Conservation (phyloP, 2,113 vertebrate genomes). For the Leucosticte australis region DNA sequence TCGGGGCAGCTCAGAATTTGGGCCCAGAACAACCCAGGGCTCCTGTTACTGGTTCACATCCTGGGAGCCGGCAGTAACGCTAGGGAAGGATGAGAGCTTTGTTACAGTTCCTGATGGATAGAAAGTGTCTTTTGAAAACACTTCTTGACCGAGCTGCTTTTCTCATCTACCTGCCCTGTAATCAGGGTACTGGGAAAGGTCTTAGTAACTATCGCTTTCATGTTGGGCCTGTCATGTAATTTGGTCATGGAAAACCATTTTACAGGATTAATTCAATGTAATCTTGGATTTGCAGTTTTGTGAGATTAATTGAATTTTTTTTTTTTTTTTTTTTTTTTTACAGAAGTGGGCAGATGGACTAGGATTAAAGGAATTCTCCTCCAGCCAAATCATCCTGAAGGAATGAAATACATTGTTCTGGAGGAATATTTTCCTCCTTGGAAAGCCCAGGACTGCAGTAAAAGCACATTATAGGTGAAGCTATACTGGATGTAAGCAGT, state of each 20-base stretch:
- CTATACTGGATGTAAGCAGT: background rate
- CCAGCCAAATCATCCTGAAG: background rate
- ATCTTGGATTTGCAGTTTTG: background rate
- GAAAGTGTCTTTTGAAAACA: background rate
- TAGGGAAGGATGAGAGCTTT: background rate
- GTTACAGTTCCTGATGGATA: background rate
- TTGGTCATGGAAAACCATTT: background rate
- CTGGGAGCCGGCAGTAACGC: background rate
- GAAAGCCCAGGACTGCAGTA: background rate
- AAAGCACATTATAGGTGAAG: background rate
- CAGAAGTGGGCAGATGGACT: background rate
- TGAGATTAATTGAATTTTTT: background rate
- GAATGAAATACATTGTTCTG: background rate
- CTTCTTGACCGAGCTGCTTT: background rate
- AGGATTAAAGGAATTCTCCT: background rate
- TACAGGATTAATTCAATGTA: background rate
- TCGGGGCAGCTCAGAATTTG: background rate
- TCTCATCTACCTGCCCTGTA: background rate
- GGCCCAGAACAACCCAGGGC: background rate
- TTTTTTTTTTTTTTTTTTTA: background rate
- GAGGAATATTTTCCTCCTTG: background rate
- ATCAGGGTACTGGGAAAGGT: background rate
- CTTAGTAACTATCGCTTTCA: constrained; percentile 8
- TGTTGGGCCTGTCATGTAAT: background rate
- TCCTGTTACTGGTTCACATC: background rate